Evolutionary conservation across 2,113 vertebrate genomes (phyloP), one percentile per base, ranked within the genome.

Genomic region (Vimba vimba): DNA sequence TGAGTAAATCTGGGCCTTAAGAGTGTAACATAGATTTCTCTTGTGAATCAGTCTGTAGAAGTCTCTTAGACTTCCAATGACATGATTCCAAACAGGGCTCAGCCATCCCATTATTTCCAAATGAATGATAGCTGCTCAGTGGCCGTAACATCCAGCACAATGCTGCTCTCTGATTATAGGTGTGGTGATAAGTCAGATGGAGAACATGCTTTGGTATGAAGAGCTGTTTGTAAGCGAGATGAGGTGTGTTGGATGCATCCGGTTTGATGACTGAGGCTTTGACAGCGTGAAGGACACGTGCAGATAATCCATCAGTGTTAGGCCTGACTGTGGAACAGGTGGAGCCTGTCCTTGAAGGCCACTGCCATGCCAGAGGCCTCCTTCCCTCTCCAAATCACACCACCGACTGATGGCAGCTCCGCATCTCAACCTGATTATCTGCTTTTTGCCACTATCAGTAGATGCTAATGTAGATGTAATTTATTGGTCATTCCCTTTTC

Each of bases 301-400:
- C 59, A 69, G 89, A 47, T 88, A 77, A 90, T 87, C 87, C 87
- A 87, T 87, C 86, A 88, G 60, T 33, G 27, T 87, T 78, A 77
- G 79, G n/a, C 43, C 23, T 11, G 36, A 57, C 27, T 62, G 52
- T 55, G 47, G 62, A 88, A 76, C 85, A 88, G 87, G 84, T 82
- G 84, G 64, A 59, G 76, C 33, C 66, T 23, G 79, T 84, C 81
- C 84, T 89, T 59, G 74, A 87, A 66, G 83, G 52, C 82, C 82
- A 85, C 78, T 62, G 55, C 69, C 55, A 73, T 79, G 74, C 83
- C 86, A 86, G 62, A 85, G 43, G 55, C 36, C 30, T 69, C 47
- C 30, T 85, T 80, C 23, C 33, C 73, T 66, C 55, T 86, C 82
- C 60, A 87, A 83, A 84, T 76, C 66, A 83, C 84, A 89, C 27